Conservation (phyloP, 2,797 vertebrate species). For the Muscicapa striata region DNA sequence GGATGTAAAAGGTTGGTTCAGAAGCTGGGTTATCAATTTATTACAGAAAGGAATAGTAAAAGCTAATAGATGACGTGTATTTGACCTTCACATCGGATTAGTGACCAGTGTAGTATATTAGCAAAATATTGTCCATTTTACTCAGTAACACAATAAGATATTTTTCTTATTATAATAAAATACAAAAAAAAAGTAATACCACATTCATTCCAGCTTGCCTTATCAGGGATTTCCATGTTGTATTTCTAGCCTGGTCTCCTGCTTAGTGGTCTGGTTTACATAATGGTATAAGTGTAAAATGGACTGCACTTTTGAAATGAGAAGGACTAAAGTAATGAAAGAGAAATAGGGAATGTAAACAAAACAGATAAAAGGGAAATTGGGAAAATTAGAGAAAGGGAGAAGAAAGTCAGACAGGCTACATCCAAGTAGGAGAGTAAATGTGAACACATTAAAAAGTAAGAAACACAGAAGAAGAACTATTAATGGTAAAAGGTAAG, state of each 20-base stretch:
- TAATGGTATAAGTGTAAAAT: slow-evolving; percentile 27
- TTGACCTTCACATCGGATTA: slow-evolving; percentile 72
- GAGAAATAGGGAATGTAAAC: slow-evolving; percentile 32
- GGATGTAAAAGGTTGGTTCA: slow-evolving; percentile 64
- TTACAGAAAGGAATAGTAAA: slow-evolving; percentile 73
- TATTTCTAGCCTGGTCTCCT: slow-evolving; percentile 57
- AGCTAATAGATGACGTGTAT: slow-evolving; percentile 65
- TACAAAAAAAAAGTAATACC: slow-evolving; percentile 46
- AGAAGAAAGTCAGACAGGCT: background rate
- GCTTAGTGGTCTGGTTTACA: slow-evolving; percentile 46
- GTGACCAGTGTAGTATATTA: slow-evolving; percentile 55
- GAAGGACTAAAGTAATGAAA: slow-evolving; percentile 30
- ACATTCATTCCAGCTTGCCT: slow-evolving; percentile 61
- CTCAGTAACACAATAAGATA: slow-evolving; percentile 45
- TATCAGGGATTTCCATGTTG: slow-evolving; percentile 70
- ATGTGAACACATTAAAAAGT: background rate
- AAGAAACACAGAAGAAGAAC: background rate
- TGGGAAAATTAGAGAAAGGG: background rate
- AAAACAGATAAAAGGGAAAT: background rate
- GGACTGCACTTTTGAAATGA: slow-evolving; percentile 45
- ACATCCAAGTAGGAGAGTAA: background rate
- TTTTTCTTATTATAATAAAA: slow-evolving; percentile 61
- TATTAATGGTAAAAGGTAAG: background rate
- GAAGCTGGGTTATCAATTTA: slow-evolving; percentile 74
- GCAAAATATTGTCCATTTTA: slow-evolving; percentile 69